A percentile compares a stretch with the other conserved stretches of the same genome.
Evolutionary conservation across 2,113 vertebrate species (phyloP).

Genomic region (Phaethon lepturus): DNA sequence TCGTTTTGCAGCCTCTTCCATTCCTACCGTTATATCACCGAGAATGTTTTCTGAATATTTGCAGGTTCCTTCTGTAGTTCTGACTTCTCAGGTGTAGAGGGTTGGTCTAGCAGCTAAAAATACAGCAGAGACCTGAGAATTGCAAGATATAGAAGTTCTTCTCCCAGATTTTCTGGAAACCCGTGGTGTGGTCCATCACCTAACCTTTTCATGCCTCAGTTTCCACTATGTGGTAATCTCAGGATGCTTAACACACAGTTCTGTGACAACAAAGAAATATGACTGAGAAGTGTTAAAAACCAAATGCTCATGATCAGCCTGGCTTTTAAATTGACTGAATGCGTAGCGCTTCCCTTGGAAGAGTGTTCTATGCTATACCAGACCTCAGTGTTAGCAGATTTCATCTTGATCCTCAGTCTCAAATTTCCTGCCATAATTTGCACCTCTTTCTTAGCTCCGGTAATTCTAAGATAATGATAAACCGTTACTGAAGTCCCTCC

Average conservation of each 20-base stretch:
- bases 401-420: background rate
- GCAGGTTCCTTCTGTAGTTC: background rate
- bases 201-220: background rate
- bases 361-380: constrained; percentile 47
- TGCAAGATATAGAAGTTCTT: background rate
- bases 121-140: background rate
- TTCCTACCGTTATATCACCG: background rate
- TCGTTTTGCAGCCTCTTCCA: background rate
- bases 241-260: background rate
- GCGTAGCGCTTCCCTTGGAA: constrained; percentile 30
- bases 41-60: background rate
- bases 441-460: background rate
- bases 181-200: background rate
- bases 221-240: background rate
- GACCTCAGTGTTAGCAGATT: constrained; percentile 60
- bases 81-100: background rate
- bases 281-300: background rate
- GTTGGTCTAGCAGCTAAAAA: background rate
- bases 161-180: background rate
- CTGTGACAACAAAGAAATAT: background rate
- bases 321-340: background rate
- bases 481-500: background rate
- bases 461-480: background rate
- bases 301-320: background rate
- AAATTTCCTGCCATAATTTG: background rate